Evolutionary conservation across 2,888 invertebrate species (phyloP), one percentile per base, ranked within the genome.

Genomic region (Harpalus rubripes): DNA sequence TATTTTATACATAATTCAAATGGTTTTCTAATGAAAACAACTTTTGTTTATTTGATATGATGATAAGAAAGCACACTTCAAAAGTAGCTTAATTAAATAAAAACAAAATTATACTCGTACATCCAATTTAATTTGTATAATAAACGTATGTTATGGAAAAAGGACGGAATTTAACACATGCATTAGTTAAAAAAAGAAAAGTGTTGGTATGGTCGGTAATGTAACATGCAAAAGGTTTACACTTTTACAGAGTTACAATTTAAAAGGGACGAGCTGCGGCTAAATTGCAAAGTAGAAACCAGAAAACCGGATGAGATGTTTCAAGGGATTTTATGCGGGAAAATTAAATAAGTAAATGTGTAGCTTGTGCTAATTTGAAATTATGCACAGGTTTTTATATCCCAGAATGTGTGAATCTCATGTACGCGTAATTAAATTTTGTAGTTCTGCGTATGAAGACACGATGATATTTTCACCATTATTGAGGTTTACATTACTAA

Each of bases 301-400:
- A 10, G 63, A 15, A 68, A 68, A 68, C 32, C 63, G 68, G 68
- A 68, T 68, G 32, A 68, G 32, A 68, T 41, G 68, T 68, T 68
- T 39, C 7, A 39, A 39, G n/a, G 68, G 68, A 68, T 68, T 68
- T 68, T 68, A 68, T 39, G 68, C 32, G n/a, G 68, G 68, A 68
- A 68, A 68, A 68, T 68, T 68, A 68, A 68, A 68, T 68, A 68
- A 68, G 15, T 68, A 32, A 68, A 39, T 68, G 39, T 39, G n/a
- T 26, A 32, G 68, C 32, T 68, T 68, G 39, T 39, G 12, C 32
- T 39, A 68, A 68, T 63, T 63, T 63, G 63, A 18, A 63, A 63
- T 68, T 68, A 68, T 68, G 39, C 68, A n/a, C 68, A 7, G 68
- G 10, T 68, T 68, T 26, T 68, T 16, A 59, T 15, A 15, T 59